These are phyloP conservation scores for Oryzias dopingdopingensis DNA, from an alignment of 2,797 vertebrate genomes.

Conservation along the genomic window DNA sequence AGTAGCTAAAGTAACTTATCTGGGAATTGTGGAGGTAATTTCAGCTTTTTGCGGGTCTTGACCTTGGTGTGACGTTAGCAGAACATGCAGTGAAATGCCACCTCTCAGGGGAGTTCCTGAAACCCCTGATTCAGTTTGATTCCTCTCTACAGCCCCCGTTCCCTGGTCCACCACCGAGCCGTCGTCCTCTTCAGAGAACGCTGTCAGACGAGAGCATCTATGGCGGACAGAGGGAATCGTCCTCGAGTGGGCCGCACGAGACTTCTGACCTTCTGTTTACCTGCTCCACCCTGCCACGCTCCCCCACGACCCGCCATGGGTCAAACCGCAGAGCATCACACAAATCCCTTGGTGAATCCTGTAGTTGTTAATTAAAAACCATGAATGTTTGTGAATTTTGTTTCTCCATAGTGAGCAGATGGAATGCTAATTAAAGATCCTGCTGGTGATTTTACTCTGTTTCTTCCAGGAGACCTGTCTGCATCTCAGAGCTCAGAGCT, in stretches of 20 bases:
- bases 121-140: not conserved
- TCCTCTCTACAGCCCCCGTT: conserved; percentile 81
- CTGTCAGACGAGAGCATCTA: conserved; percentile 98
- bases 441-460: not conserved
- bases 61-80: not conserved
- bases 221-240: conserved; percentile 88
- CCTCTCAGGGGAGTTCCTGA: not conserved
- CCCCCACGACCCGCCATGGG: conserved; percentile 84
- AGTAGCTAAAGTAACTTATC: too few species aligned
- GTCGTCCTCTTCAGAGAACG: conserved; percentile 91
- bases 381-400: too few species aligned
- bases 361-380: too few species aligned
- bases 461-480: conserved; percentile 86
- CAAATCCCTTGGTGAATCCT: conserved; percentile 86
- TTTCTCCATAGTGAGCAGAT: too few species aligned
- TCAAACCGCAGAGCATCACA: conserved; percentile 84
- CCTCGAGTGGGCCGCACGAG: conserved; percentile 81
- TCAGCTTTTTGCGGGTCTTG: too few species aligned
- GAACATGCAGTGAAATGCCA: not conserved
- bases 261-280: conserved; percentile 89
- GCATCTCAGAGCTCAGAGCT: conserved; percentile 86
- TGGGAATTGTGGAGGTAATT: too few species aligned
- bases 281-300: conserved; percentile 87
- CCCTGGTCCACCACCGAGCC: conserved; percentile 79
- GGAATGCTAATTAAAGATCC: not conserved